Evolutionary conservation across 1,140 invertebrate genomes (phyloP).

Genomic region (Leptopilina boulardi): DNA sequence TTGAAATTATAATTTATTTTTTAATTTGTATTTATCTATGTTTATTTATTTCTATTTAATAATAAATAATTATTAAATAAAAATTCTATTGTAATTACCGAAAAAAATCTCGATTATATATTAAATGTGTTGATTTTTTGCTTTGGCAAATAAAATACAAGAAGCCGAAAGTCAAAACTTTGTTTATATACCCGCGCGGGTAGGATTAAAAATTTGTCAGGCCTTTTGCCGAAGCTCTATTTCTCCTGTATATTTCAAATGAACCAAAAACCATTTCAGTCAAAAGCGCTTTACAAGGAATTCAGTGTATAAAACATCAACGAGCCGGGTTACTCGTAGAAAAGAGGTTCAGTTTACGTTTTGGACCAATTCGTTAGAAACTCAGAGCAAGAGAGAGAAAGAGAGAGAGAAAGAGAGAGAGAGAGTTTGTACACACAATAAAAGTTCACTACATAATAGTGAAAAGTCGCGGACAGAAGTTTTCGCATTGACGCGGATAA

Average conservation of each 20-base stretch:
- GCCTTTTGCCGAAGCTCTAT: not conserved
- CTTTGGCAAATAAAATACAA: not conserved
- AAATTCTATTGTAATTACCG: no score
- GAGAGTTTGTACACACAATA: conserved; percentile 22
- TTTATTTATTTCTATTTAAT: no score
- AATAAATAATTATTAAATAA: no score
- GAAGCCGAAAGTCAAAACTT: not conserved
- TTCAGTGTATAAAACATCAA: not conserved
- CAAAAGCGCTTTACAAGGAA: not conserved
- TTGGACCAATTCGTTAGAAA: conserved; percentile 32
- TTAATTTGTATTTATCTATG: no score
- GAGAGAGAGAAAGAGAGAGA: no score
- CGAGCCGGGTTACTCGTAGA: not conserved
- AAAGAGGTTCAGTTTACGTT: conserved; percentile 19
- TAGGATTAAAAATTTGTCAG: not conserved
- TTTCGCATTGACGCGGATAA: conserved; percentile 29
- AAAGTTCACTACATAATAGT: not conserved
- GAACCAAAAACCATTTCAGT: conserved; percentile 9
- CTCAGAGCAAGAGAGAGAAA: no score
- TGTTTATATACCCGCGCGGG: not conserved
- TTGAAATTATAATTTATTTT: no score
- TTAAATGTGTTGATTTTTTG: not conserved
- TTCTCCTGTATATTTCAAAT: not conserved
- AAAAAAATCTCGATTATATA: no score
- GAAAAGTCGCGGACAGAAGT: conserved; percentile 23